Percentiles rank a stretch among this genome's conserved stretches.
phyloP scores from a whole-genome alignment of 2,888 invertebrate genomes.

The Epirrita christyi region DNA sequence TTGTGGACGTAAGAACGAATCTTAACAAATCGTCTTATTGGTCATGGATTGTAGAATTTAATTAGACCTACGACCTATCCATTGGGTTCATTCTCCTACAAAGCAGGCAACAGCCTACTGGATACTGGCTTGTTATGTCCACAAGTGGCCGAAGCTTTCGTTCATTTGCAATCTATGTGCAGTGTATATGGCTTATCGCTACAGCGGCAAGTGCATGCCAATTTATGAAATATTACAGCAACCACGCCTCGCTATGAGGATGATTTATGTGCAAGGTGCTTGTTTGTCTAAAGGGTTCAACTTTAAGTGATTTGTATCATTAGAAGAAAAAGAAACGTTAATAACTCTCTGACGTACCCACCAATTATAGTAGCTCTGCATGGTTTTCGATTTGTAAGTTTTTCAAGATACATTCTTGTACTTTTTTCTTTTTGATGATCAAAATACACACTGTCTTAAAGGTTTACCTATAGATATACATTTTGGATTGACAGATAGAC shows the following conservation, averaged over 20 bases:
- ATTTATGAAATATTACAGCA: conserved; percentile 37
- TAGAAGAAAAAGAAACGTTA: conserved; percentile 10
- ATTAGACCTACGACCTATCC: too few relatives aligned
- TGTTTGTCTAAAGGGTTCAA: conserved; percentile 39
- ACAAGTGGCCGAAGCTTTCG: conserved; percentile 7
- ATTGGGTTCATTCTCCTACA: too few relatives aligned
- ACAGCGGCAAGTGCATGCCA: conserved; percentile 35
- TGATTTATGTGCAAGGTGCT: conserved; percentile 38
- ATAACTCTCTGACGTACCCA: neutral
- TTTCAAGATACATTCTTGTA: neutral
- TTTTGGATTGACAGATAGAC: conserved; percentile 62
- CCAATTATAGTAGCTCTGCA: neutral
- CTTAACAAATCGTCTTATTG: too few relatives aligned
- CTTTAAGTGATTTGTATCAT: conserved; percentile 21
- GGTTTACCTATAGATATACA: neutral
- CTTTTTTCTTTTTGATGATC: neutral
- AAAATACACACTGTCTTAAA: neutral
- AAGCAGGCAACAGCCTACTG: too few relatives aligned
- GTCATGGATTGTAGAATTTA: too few relatives aligned
- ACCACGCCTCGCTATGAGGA: conserved; percentile 37
- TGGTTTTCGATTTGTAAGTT: neutral
- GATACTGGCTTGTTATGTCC: neutral
- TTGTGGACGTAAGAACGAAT: too few relatives aligned
- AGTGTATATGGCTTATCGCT: too few relatives aligned
- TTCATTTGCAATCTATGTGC: too few relatives aligned